Percentiles rank a stretch among this genome's conserved stretches.
These are phyloP conservation scores for Ommatoiulus sabulosus DNA, from an alignment of 2,888 invertebrate species.

Conservation along the genomic window DNA sequence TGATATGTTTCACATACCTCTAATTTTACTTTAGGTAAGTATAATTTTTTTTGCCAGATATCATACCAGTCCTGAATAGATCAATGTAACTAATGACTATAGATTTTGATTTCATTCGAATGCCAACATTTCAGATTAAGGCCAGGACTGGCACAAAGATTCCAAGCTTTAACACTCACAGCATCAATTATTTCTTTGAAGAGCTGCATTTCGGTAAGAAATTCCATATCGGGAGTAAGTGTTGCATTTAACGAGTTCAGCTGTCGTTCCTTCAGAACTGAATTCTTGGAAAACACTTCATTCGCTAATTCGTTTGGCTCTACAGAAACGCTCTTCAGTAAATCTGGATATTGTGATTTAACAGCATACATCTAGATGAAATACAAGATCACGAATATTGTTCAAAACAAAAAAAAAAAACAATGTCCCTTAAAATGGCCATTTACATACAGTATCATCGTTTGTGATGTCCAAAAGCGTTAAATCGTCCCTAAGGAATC, in stretches of 20 bases:
- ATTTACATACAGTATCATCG: conserved; percentile 60
- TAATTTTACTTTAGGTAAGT: conserved; percentile 12
- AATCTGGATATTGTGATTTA: conserved; percentile 60
- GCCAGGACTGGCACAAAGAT: neutral
- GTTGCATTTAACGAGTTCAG: conserved; percentile 59
- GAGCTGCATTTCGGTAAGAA: conserved; percentile 61
- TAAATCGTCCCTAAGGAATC: conserved; percentile 61
- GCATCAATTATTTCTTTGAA: conserved; percentile 61
- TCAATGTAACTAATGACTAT: neutral
- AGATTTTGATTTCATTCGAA: neutral
- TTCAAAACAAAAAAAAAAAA: neutral
- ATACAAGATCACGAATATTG: neutral
- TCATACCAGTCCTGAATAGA: neutral
- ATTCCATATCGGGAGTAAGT: conserved; percentile 60
- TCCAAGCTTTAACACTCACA: conserved; percentile 70
- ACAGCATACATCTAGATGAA: conserved; percentile 61
- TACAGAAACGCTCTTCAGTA: conserved; percentile 60
- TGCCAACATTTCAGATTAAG: neutral
- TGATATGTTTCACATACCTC: neutral
- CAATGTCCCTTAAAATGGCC: neutral
- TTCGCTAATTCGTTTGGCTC: conserved; percentile 59
- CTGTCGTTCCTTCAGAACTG: conserved; percentile 58
- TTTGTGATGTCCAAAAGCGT: conserved; percentile 61
- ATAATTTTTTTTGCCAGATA: neutral
- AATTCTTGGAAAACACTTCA: conserved; percentile 58